phyloP scores from a whole-genome alignment of 2,113 vertebrate species.

The Melospiza georgiana region DNA sequence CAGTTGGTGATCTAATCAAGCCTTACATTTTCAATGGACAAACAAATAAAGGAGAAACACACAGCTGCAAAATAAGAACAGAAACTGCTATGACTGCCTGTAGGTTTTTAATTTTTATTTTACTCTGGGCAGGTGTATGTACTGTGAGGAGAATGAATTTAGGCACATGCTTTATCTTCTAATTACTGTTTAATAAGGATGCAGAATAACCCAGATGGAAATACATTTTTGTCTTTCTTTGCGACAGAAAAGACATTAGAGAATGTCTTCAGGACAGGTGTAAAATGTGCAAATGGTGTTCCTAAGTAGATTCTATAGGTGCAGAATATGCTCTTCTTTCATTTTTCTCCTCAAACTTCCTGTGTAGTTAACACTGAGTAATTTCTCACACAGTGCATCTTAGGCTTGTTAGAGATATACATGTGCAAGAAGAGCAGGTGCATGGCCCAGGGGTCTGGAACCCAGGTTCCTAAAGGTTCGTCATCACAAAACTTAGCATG shows the following conservation, averaged over 20 bases:
- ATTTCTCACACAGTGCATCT: neutral
- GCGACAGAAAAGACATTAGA: neutral
- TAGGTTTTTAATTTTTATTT: neutral
- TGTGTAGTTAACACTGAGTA: neutral
- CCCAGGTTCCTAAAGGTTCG: neutral
- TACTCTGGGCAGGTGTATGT: neutral
- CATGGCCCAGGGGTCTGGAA: neutral
- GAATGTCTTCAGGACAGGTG: neutral
- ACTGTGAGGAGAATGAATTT: neutral
- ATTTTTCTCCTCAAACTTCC: neutral
- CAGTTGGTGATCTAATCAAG: neutral
- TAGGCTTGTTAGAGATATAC: neutral
- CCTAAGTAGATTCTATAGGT: neutral
- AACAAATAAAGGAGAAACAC: neutral
- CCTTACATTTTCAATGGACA: neutral
- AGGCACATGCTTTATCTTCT: neutral
- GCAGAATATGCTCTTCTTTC: neutral
- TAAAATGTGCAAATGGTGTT: neutral
- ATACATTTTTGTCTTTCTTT: neutral
- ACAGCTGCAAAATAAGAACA: neutral
- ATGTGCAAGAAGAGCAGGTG: neutral
- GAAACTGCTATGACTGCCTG: neutral
- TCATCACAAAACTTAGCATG: neutral
- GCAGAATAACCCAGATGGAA: neutral
- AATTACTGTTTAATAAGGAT: neutral